Evolutionary conservation across 2,888 invertebrate genomes (phyloP).

Genomic region (Caenorhabditis sp.): DNA sequence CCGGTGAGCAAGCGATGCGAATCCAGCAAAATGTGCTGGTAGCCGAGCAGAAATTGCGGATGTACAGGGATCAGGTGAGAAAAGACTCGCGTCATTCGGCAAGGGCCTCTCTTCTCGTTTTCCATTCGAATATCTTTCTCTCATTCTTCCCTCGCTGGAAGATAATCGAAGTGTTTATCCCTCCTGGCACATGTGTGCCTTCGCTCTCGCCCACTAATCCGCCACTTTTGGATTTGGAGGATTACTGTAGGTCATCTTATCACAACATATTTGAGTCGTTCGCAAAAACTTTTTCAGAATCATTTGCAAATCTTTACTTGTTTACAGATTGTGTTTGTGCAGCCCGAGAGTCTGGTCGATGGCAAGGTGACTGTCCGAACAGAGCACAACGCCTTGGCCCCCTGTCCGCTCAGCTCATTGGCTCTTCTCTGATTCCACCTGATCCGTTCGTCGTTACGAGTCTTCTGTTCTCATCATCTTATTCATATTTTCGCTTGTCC

Average conservation of each 20-base stretch:
- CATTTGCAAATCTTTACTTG: not conserved
- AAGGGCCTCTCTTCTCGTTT: constrained; percentile 33
- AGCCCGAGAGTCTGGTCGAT: constrained; percentile 79
- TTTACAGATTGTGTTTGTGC: constrained; percentile 81
- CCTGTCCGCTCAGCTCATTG: constrained; percentile 76
- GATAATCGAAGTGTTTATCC: constrained; percentile 54
- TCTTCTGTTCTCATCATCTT: constrained; percentile 8
- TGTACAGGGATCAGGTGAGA: constrained; percentile 81
- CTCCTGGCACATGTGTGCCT: constrained; percentile 1
- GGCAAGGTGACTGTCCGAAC: constrained; percentile 79
- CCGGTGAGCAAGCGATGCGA: constrained; percentile 81
- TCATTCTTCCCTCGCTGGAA: constrained; percentile 15
- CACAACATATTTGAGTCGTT: constrained; percentile 1
- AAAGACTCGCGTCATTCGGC: constrained; percentile 16
- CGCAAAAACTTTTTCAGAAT: not conserved
- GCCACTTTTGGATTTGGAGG: constrained; percentile 36
- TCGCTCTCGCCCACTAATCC: constrained; percentile 46
- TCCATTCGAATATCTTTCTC: not conserved
- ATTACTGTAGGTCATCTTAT: constrained; percentile 45
- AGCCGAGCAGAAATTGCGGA: constrained; percentile 78
- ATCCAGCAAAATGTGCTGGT: constrained; percentile 79
- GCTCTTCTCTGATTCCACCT: constrained; percentile 70
- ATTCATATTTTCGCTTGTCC: constrained; percentile 37
- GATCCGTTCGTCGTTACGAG: constrained; percentile 14
- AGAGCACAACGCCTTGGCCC: constrained; percentile 77